Base-by-base conservation (phyloP, 2,113 vertebrate genomes). In the Oenanthe melanoleuca region DNA sequence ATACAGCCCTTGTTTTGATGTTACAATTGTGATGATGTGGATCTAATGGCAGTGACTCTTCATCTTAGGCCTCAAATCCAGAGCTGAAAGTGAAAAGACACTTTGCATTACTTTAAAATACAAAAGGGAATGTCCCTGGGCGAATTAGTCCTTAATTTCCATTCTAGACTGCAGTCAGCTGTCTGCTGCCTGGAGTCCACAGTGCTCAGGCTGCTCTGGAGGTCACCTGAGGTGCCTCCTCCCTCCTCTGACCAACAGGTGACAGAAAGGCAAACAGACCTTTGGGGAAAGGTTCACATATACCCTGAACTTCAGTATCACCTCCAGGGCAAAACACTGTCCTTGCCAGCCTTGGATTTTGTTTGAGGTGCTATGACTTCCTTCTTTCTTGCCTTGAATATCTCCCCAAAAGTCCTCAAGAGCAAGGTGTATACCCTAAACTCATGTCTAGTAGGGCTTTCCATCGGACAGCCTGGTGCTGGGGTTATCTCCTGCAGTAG, bases 71-170 rank as follows among this genome's bases (percentile, higher is more conserved):
- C 91, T 92, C 83, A 94, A 60, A 95, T 94, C 56, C 92, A 86
- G 88, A 93, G 83, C 95, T 92, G 96, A 97, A 97, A 97, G 96
- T 96, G 96, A 97, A 96, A 96, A 97, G 95, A 88, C 89, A 93
- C 18, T 96, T 96, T 93, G 85, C 90, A 88, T 94, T 84, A 92
- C 88, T 94, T 97, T 95, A 96, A 94, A 96, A 95, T 86, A 97
- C 92, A 93, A 97, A 96, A 95, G 88, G 38, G 90, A 92, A 88
- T 73, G 85, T 92, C 95, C 82, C 85, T 92, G 92, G 89, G 94
- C 93, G 69, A 91, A 88, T 95, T 72, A 94, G 63, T 90, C 64
- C 49, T 92, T 96, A 82, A 95, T 96, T 96, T 97, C 77, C 86
- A 95, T 95, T 88, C 92, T 83, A 96, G 95, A 94, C 94, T 86